Evolutionary conservation across 2,888 invertebrate genomes (phyloP).

Genomic region (Ectobius pallidus): DNA sequence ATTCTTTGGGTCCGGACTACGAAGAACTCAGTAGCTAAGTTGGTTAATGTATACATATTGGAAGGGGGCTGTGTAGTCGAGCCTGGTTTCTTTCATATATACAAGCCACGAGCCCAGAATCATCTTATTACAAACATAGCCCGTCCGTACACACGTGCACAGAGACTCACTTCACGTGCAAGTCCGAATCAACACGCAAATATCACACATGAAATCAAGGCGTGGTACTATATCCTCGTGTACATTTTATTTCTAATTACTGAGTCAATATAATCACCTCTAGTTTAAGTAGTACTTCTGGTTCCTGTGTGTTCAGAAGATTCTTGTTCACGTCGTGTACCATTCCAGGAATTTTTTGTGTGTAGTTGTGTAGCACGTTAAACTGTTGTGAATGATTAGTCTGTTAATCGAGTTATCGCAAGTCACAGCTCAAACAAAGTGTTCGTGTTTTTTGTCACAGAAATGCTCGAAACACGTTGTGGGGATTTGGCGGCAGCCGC

Average conservation of each 20-base stretch:
- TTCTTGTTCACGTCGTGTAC: background rate
- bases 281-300: background rate
- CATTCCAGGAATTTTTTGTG: background rate
- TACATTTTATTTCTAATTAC: background rate
- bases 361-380: background rate
- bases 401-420: background rate
- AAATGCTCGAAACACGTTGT: conserved; percentile 11
- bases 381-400: background rate
- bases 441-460: background rate
- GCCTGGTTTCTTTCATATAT: conserved; percentile 13
- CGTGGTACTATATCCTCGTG: background rate
- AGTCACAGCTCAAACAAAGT: background rate
- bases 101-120: conserved; percentile 12
- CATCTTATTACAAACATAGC: conserved; percentile 1
- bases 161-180: background rate
- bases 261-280: background rate
- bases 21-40: background rate
- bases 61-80: conserved; percentile 1
- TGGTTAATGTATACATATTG: conserved; percentile 2
- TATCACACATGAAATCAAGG: background rate
- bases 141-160: conserved; percentile 1
- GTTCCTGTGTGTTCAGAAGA: background rate
- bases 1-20: background rate
- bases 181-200: background rate
- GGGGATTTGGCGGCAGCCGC: background rate